phyloP scores from a whole-genome alignment of 1,140 invertebrate genomes.

The Cardiocondyla obscurior region DNA sequence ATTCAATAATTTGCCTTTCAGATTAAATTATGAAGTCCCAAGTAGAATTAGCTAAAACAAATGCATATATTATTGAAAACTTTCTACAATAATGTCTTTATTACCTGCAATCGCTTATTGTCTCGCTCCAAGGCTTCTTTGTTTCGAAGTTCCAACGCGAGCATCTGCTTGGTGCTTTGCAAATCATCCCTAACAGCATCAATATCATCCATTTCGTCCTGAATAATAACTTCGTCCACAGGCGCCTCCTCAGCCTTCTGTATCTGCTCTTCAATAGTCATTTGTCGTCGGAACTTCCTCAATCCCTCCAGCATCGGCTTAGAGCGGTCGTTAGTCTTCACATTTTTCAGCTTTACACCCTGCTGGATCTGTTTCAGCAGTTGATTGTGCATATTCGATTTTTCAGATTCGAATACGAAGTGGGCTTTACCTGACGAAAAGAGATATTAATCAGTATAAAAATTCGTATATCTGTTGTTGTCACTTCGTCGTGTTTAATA shows the following conservation, averaged over 20 bases:
- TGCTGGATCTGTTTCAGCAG: constrained; percentile 92
- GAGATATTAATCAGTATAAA: constrained; percentile 53
- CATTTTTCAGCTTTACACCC: constrained; percentile 90
- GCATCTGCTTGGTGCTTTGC: constrained; percentile 95
- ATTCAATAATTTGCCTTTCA: background rate
- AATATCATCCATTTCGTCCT: constrained; percentile 94
- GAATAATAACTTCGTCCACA: constrained; percentile 87
- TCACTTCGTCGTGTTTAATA: background rate
- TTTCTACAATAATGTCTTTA: background rate
- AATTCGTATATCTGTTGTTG: background rate
- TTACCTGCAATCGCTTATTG: constrained; percentile 90
- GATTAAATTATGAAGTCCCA: background rate
- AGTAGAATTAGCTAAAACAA: background rate
- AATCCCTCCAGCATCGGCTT: constrained; percentile 92
- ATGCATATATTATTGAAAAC: background rate
- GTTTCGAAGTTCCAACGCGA: constrained; percentile 93
- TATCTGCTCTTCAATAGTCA: constrained; percentile 94
- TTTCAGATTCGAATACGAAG: constrained; percentile 95
- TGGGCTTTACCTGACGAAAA: constrained; percentile 84
- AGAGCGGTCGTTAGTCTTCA: constrained; percentile 93
- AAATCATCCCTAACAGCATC: constrained; percentile 95
- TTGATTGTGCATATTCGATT: constrained; percentile 91
- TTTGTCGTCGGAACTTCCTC: constrained; percentile 93
- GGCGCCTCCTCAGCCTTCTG: constrained; percentile 87
- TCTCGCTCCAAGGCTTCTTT: constrained; percentile 94